A percentile compares a stretch with the other conserved stretches of the same genome.
These are phyloP conservation scores for Belgica antarctica DNA, from an alignment of 2,888 invertebrate genomes.

Conservation along the genomic window DNA sequence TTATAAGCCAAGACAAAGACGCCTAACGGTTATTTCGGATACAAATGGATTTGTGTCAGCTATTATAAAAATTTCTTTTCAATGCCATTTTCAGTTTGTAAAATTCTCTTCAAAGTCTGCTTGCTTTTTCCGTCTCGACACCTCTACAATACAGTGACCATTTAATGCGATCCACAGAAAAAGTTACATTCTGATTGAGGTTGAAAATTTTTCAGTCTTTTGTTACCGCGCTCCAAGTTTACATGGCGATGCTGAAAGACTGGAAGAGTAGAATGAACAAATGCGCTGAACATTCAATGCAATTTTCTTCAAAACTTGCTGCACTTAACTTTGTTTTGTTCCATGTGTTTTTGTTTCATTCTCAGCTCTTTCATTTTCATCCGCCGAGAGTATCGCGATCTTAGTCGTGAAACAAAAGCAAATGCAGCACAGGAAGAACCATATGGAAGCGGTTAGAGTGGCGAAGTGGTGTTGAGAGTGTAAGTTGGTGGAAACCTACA, in stretches of 20 bases:
- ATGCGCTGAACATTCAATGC: neutral
- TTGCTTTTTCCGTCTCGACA: neutral
- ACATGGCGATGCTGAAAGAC: neutral
- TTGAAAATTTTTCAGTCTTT: constrained; percentile 5
- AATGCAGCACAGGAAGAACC: neutral
- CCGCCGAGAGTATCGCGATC: neutral
- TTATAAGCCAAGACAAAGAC: neutral
- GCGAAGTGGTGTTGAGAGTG: neutral
- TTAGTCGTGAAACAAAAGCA: neutral
- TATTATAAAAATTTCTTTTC: neutral
- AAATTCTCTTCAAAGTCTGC: too few relatives aligned
- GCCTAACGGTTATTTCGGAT: neutral
- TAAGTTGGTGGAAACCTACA: neutral
- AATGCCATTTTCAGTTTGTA: constrained; percentile 11
- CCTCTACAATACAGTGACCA: neutral
- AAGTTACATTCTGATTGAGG: neutral
- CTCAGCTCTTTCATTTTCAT: too few relatives aligned
- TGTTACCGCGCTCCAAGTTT: neutral
- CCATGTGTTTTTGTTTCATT: too few relatives aligned
- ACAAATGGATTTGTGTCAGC: constrained; percentile 1
- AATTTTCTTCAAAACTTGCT: neutral
- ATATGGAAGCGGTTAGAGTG: neutral
- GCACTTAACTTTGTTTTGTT: too few relatives aligned
- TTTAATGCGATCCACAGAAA: neutral
- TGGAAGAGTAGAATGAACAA: neutral